phyloP scores from a whole-genome alignment of 1,140 invertebrate species.

The Psix sp. region DNA sequence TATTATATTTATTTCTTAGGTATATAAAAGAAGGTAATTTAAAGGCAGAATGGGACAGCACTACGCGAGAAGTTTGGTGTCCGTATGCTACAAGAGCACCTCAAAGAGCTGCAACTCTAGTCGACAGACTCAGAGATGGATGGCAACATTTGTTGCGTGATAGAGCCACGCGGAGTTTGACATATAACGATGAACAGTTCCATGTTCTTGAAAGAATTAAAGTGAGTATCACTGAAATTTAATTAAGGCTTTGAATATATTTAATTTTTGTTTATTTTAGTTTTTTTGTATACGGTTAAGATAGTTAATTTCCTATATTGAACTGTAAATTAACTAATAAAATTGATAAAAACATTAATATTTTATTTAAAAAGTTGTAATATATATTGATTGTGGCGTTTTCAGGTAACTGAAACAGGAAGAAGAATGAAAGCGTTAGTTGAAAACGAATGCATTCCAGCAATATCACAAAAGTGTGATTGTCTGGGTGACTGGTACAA shows the following conservation, averaged over 20 bases:
- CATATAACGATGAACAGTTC: constrained; percentile 95
- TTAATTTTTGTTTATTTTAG: background rate
- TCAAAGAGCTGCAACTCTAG: constrained; percentile 84
- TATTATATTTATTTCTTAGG: constrained; percentile 57
- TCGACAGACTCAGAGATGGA: constrained; percentile 88
- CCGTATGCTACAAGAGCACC: constrained; percentile 82
- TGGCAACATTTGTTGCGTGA: constrained; percentile 94
- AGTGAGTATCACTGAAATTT: constrained; percentile 62
- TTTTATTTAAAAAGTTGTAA: background rate
- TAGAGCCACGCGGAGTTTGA: constrained; percentile 87
- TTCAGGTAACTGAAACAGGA: constrained; percentile 81
- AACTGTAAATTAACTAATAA: too few relatives aligned
- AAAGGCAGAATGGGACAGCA: constrained; percentile 84
- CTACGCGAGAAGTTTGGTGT: constrained; percentile 82
- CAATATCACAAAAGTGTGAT: constrained; percentile 83
- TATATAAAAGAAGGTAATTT: constrained; percentile 79
- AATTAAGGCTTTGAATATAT: too few relatives aligned
- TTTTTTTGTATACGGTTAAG: background rate
- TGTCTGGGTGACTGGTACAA: constrained; percentile 90
- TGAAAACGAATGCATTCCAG: constrained; percentile 81
- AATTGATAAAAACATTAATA: background rate
- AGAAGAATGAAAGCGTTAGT: constrained; percentile 82
- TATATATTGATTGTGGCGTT: background rate
- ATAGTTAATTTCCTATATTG: too few relatives aligned
- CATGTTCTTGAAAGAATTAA: constrained; percentile 91